Evolutionary conservation across 2,113 vertebrate genomes (phyloP), one percentile per base, ranked within the genome.

Genomic region (Varanus salvator): DNA sequence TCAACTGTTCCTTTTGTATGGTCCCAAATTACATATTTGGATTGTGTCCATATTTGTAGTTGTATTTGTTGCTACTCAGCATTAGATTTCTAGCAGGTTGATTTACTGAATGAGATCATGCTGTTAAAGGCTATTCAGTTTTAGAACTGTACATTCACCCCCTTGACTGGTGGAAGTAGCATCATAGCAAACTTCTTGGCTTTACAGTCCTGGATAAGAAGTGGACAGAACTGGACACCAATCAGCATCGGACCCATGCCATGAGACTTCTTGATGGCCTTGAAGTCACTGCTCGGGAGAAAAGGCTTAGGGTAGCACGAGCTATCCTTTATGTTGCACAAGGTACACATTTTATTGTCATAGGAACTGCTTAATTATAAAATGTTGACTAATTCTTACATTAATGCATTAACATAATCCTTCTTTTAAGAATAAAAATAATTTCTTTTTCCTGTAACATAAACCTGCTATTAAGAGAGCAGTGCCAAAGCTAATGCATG

Each of bases 241-340:
- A 95, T 29, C 97, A 98, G 95, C 99, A 99, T 95, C 97, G 97
- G 86, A 98, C 99, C 25, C 98, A 99, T 8, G 98, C 99, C 93
- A 98, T 99, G 98, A 97, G 98, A 85, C 97, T 99, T 6, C 96
- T 99, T 71, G 98, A 99, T 6, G 97, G 98, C 87, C 96, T 99
- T 94, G 99, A 99, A 91, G 98, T 99, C 77, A 99, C 98, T 0
- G 98, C 98, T 12, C 96, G 99, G 69, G 99, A 99, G 90, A 98
- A 96, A 94, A 95, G 99, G 87, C 97, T 99, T 74, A 99, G 96
- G 94, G 98, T 98, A 31, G 98, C 99, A 6, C 95, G 99, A 85
- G 98, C 98, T 29, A 98, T 99, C 92, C 98, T 99, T 80, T 99
- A 99, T 31, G 98, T 99, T 95, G 98, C 98, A 88, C 99, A 99